Evolutionary conservation across 2,113 vertebrate species (phyloP), one percentile per base, ranked within the genome.

Genomic region (Lophius piscatorius): DNA sequence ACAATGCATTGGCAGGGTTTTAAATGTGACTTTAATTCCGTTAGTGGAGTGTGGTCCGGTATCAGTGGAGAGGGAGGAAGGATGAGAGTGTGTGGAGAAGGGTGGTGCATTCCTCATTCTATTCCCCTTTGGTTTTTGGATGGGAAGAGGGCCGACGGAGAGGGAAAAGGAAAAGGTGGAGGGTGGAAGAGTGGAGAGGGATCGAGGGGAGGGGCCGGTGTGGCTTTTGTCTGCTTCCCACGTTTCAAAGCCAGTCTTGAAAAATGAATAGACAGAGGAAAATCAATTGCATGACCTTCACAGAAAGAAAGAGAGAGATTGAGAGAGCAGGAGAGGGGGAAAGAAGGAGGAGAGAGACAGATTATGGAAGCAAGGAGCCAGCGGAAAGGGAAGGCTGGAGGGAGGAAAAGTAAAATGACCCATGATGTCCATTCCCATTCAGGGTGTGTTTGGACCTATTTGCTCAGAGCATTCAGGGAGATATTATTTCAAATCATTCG

Each of bases 271-370:
- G 91, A 91, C 89, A 91, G 90, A 92, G 85, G 85, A 92, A 92
- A 92, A 92, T 92, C 91, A 92, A 92, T 92, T 92, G 91, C 85
- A 89, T 92, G 91, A 92, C 91, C 91, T 92, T 92, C 91, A 91
- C 88, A 90, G 79, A 80, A 84, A 60, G 84, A 87, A 74, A 85
- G 85, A 85, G 74, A 71, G 77, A 82, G 81, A 81, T 63, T 65
- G 78, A 81, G 76, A 74, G 71, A 50, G 57, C 18, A 21, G 31
- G 26, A 44, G 41, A 50, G 54, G 36, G 54, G 46, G 56, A 52
- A n/a, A 41, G 41, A 41, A 50, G 21, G 17, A 22, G 47, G 78
- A 70, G 67, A 80, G 74, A 79, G 74, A 83, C 59, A 70, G 80
- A 89, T 74, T 72, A 78, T 82, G 76, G 78, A 78, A 88, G 74